Conservation (phyloP, 2,113 vertebrate genomes). For the Indri indri region DNA sequence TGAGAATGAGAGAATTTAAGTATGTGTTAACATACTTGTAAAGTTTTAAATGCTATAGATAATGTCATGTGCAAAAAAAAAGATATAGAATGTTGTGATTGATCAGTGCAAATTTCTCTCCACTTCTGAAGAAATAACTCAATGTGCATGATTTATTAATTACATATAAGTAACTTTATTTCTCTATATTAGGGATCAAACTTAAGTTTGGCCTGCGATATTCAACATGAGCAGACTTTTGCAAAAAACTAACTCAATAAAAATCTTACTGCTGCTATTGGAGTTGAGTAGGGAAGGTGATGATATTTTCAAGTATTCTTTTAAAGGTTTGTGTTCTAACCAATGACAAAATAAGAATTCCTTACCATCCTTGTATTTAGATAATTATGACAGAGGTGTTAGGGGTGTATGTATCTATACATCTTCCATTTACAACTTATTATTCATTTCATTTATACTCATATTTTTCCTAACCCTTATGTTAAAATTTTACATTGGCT, state of each 20-base stretch:
- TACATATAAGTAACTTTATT: neutral
- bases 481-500: neutral
- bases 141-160: neutral
- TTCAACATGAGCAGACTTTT: neutral
- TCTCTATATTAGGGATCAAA: neutral
- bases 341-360: neutral
- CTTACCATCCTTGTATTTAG: neutral
- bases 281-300: neutral
- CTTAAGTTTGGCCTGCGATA: neutral
- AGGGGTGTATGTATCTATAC: neutral
- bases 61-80: neutral
- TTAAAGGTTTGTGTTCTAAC: neutral
- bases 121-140: neutral
- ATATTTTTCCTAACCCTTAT: neutral
- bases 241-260: neutral
- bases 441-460: neutral
- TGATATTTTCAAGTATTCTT: neutral
- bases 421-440: neutral
- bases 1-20: neutral
- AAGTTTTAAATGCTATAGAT: neutral
- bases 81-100: neutral
- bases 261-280: neutral
- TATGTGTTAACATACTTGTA: neutral
- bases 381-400: neutral
- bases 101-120: neutral